phyloP scores from a whole-genome alignment of 2,113 vertebrate species.

The Mixornis gularis region DNA sequence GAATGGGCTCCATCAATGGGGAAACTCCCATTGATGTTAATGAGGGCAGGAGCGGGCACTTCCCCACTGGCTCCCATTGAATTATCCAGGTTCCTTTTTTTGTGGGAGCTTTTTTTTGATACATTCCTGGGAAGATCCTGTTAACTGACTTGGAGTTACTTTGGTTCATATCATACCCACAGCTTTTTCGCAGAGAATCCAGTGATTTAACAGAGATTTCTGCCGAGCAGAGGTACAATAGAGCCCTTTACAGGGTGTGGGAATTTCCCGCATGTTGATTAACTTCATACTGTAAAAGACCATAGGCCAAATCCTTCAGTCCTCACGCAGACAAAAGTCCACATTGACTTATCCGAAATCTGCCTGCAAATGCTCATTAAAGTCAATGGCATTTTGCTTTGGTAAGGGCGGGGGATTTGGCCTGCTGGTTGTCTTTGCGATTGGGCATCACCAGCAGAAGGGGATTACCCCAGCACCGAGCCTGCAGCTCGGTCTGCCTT shows the following conservation, averaged over 20 bases:
- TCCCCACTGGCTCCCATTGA: neutral
- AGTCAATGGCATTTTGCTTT: slow-evolving; percentile 1
- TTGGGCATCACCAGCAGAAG: neutral
- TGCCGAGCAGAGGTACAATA: neutral
- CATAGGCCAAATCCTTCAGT: slow-evolving; percentile 23
- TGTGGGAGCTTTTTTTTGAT: neutral
- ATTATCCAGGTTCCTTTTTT: slow-evolving; percentile 4
- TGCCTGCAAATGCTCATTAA: slow-evolving; percentile 30
- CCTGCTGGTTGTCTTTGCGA: neutral
- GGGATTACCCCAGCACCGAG: neutral
- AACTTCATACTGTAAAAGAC: slow-evolving; percentile 44
- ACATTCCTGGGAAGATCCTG: slow-evolving; percentile 23
- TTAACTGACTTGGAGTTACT: slow-evolving; percentile 6
- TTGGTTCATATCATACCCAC: neutral
- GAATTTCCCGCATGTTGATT: slow-evolving; percentile 54
- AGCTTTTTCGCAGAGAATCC: neutral
- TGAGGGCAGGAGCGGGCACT: neutral
- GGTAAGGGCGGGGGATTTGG: neutral
- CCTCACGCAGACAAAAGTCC: slow-evolving; percentile 21
- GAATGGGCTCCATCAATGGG: slow-evolving; percentile 20
- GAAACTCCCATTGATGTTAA: slow-evolving; percentile 32
- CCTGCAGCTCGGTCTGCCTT: neutral
- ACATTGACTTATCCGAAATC: slow-evolving; percentile 6
- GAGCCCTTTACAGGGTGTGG: slow-evolving; percentile 11
- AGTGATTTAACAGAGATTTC: slow-evolving; percentile 5